phyloP scores from a whole-genome alignment of 2,797 vertebrate species.

The Alcedo atthis region DNA sequence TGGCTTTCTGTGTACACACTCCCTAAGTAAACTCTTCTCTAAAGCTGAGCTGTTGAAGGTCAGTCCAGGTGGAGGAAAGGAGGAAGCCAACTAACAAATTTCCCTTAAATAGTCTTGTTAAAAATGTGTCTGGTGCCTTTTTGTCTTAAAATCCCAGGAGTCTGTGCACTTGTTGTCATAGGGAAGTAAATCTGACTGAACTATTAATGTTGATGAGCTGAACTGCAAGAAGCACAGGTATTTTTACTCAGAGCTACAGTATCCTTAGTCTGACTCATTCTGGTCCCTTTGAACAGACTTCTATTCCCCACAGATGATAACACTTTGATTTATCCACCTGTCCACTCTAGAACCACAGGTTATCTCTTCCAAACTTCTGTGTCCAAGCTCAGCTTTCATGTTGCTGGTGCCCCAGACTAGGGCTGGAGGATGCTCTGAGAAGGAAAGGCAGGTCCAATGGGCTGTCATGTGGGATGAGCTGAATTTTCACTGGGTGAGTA shows the following conservation, averaged over 20 bases:
- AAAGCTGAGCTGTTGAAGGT: not conserved
- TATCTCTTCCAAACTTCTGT: not conserved
- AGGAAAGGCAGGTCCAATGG: not conserved
- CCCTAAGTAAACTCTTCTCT: not conserved
- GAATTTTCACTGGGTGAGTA: not conserved
- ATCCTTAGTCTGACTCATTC: not conserved
- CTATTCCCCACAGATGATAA: not conserved
- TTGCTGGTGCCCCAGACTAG: not conserved
- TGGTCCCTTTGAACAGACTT: not conserved
- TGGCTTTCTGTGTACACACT: not conserved
- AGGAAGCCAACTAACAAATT: not conserved
- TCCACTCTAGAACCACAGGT: not conserved
- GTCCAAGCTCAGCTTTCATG: not conserved
- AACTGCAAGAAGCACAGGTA: not conserved
- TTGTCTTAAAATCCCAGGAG: not conserved
- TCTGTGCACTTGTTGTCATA: not conserved
- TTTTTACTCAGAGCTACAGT: not conserved
- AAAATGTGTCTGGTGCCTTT: not conserved
- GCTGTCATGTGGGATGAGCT: not conserved
- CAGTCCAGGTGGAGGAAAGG: not conserved
- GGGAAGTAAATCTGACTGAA: not conserved
- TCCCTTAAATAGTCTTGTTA: not conserved
- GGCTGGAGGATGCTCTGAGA: not conserved
- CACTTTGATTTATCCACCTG: not conserved
- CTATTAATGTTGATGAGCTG: constrained; percentile 3